Evolutionary conservation across 2,888 invertebrate species (phyloP).

Genomic region (Scaptodrosophila latifasciaeformis): DNA sequence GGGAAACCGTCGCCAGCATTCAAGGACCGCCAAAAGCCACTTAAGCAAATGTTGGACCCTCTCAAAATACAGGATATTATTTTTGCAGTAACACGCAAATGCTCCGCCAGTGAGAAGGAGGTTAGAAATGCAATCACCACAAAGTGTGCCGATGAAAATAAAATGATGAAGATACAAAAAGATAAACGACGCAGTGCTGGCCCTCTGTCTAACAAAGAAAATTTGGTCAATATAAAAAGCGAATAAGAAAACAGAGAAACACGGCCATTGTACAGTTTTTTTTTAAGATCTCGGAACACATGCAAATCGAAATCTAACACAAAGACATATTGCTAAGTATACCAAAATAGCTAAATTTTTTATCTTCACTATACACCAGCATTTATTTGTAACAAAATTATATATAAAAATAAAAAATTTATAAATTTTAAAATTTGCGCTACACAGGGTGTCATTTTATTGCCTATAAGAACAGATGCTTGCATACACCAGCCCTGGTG

Average conservation of each 20-base stretch:
- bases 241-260: no score
- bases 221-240: constrained; percentile 17
- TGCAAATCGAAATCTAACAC: no score
- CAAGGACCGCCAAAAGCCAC: constrained; percentile 69
- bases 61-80: constrained; percentile 78
- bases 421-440: neutral
- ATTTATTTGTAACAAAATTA: no score
- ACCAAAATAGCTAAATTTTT: no score
- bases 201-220: constrained; percentile 52
- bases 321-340: no score
- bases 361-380: no score
- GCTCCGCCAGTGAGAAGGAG: constrained; percentile 77
- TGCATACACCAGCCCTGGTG: no score
- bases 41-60: constrained; percentile 76
- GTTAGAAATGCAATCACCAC: constrained; percentile 79
- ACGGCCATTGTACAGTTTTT: no score
- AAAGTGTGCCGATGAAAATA: constrained; percentile 81
- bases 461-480: no score
- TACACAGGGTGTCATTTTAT: no score
- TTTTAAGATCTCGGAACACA: neutral
- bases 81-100: constrained; percentile 77
- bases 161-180: constrained; percentile 76
- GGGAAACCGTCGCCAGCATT: constrained; percentile 79
- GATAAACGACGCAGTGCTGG: constrained; percentile 50
- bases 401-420: no score